Evolutionary conservation across 2,113 vertebrate genomes (phyloP).

Genomic region (Calyptommatus sinebrachiatus): DNA sequence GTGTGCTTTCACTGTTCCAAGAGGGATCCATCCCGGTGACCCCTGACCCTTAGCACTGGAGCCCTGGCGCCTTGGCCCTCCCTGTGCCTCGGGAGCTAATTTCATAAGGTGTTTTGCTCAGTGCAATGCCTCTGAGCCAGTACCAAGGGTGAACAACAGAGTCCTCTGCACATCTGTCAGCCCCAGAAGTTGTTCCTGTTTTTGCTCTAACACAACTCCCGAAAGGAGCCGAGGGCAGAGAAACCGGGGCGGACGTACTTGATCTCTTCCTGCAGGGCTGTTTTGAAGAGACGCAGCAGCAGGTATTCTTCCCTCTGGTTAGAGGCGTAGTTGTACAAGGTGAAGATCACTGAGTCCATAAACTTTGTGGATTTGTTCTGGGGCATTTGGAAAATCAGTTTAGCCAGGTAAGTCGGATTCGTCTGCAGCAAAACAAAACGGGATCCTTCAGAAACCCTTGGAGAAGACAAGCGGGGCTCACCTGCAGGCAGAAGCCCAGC

Average conservation of each 20-base stretch:
- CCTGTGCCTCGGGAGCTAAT: too few relatives aligned
- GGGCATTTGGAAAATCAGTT: slow-evolving; percentile 99
- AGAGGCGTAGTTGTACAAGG: slow-evolving; percentile 95
- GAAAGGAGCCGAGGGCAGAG: too few relatives aligned
- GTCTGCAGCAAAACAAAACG: slow-evolving; percentile 77
- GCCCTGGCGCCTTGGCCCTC: too few relatives aligned
- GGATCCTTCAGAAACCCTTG: neutral
- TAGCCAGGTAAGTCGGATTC: slow-evolving; percentile 95
- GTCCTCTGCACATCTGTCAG: too few relatives aligned
- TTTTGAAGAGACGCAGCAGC: slow-evolving; percentile 93
- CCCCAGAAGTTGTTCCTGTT: too few relatives aligned
- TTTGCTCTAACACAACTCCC: too few relatives aligned
- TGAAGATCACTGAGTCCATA: slow-evolving; percentile 99
- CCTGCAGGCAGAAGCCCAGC: neutral
- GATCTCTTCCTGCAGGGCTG: slow-evolving; percentile 94
- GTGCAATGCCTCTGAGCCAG: too few relatives aligned
- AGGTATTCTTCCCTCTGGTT: slow-evolving; percentile 97
- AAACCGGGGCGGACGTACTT: slow-evolving; percentile 76
- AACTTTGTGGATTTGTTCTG: slow-evolving; percentile 99
- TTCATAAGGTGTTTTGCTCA: too few relatives aligned
- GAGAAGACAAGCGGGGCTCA: neutral
- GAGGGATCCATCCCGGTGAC: too few relatives aligned
- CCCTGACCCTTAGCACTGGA: too few relatives aligned
- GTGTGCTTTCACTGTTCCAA: too few relatives aligned
- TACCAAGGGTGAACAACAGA: too few relatives aligned